A percentile compares a stretch with the other conserved stretches of the same genome.
These are phyloP conservation scores for Kuschelorhynchus macadamiae DNA, from an alignment of 2,888 invertebrate genomes.

Conservation along the genomic window DNA sequence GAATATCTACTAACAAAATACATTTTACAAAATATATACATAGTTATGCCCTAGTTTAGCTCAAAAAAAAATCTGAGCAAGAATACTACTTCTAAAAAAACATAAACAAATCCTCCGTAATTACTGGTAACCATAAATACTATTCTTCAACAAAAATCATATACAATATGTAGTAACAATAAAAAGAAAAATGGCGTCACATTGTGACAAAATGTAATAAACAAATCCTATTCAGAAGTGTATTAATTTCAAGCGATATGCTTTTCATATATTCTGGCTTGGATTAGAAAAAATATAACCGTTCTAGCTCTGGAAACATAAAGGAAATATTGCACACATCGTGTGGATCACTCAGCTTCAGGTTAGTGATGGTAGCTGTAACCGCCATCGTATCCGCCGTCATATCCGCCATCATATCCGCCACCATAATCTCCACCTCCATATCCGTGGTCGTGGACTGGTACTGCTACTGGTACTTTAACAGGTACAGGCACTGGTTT, in stretches of 20 bases:
- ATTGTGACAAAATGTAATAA: too few species aligned
- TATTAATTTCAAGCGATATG: too few species aligned
- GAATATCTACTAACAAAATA: neutral
- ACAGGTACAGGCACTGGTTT: conserved; percentile 72
- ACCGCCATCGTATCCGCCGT: conserved; percentile 57
- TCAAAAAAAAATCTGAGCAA: neutral
- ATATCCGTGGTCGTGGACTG: conserved; percentile 54
- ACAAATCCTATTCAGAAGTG: too few species aligned
- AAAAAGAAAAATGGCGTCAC: too few species aligned
- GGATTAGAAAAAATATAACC: conserved; percentile 18
- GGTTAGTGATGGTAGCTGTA: conserved; percentile 42
- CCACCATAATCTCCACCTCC: conserved; percentile 55
- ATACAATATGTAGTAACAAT: neutral
- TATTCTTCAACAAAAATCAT: conserved; percentile 17
- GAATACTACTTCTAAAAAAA: too few species aligned
- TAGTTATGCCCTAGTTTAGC: conserved; percentile 7
- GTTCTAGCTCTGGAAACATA: conserved; percentile 30
- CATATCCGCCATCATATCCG: conserved; percentile 55
- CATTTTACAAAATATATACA: conserved; percentile 18
- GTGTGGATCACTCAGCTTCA: conserved; percentile 57
- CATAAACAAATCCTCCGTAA: conserved; percentile 11
- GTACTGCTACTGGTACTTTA: conserved; percentile 73
- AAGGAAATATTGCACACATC: conserved; percentile 57
- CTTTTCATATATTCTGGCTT: neutral
- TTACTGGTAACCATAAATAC: conserved; percentile 4